Conservation (phyloP, 2,797 vertebrate genomes). For the Neoniphon sammara region DNA sequence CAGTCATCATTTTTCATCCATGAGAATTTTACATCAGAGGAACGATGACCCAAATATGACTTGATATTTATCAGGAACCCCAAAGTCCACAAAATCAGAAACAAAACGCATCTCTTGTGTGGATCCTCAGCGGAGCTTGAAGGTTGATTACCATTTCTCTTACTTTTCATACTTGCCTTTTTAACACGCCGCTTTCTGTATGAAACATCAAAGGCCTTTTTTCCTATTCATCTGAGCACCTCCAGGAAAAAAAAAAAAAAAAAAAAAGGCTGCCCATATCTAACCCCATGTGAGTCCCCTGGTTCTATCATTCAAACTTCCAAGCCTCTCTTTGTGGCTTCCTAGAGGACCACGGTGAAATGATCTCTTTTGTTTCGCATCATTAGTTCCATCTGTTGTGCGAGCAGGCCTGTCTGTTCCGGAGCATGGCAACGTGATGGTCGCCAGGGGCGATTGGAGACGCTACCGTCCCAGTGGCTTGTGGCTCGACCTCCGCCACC, state of each 20-base stretch:
- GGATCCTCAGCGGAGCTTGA: slow-evolving; percentile 48
- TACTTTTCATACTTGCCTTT: slow-evolving; percentile 67
- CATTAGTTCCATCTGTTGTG: slow-evolving; percentile 93
- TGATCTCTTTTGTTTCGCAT: slow-evolving; percentile 92
- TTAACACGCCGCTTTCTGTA: slow-evolving; percentile 67
- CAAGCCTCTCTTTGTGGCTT: slow-evolving; percentile 82
- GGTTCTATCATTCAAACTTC: slow-evolving; percentile 85
- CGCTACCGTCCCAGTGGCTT: slow-evolving; percentile 75
- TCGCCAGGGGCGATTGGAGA: slow-evolving; percentile 83
- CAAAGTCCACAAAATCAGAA: slow-evolving; percentile 39
- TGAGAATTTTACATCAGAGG: slow-evolving; percentile 15
- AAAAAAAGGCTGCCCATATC: slow-evolving; percentile 62
- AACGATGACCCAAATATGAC: slow-evolving; percentile 41
- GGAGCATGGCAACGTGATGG: slow-evolving; percentile 84
- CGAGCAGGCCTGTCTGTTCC: slow-evolving; percentile 83
- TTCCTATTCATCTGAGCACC: slow-evolving; percentile 71
- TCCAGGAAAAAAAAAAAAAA: slow-evolving; percentile 68
- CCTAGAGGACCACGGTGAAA: slow-evolving; percentile 83
- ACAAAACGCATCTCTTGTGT: slow-evolving; percentile 33
- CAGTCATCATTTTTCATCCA: slow-evolving; percentile 5
- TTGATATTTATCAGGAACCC: slow-evolving; percentile 51
- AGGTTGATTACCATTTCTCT: slow-evolving; percentile 60
- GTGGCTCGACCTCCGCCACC: slow-evolving; percentile 79
- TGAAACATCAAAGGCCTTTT: slow-evolving; percentile 75
- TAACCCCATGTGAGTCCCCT: slow-evolving; percentile 76